Evolutionary conservation across 2,888 invertebrate species (phyloP), one percentile per base, ranked within the genome.

Genomic region (Protophormia terraenovae): DNA sequence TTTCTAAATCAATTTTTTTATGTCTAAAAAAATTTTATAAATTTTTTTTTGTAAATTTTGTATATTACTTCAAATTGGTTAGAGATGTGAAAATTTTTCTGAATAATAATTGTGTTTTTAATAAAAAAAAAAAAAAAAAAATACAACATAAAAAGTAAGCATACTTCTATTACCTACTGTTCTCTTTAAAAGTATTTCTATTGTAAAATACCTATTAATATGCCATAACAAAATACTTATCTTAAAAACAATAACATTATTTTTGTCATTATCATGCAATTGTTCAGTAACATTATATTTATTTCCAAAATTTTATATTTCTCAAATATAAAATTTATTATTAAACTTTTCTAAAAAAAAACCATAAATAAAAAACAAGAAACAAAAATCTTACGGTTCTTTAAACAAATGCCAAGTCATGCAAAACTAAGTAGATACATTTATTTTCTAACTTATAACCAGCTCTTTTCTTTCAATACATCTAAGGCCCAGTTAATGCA

Each of bases 341-440:
- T 53, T 71, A 8, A 64, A 16, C 14, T 24, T 41, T n/a, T n/a
- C n/a, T 32, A 64, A 38, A 66, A 45, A 24, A 14, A n/a, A 66
- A 58, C 35, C 58, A 60, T 24, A 53, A 62, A 27, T 5, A 22
- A 66, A n/a, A 19, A 6, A 12, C 5, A 35, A 32, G n/a, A 12
- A 29, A n/a, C 6, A 29, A 55, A 55, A 55, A 6, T 75, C 75
- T 53, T 76, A 82, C 62, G 76, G 76, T 71, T 76, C 45, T 83
- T 72, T 72, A 64, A 72, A 60, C 66, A 83, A 78, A 66, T 73
- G 67, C 58, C 60, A 83, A 78, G 67, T 78, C 83, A 78, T 78
- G 78, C 83, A 69, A 45, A 83, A 83, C 83, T 60, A 82, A 62
- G 24, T 60, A 6, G 12, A 73, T 58, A n/a, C 14, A 77, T 22